Evolutionary conservation across 2,797 vertebrate species (phyloP).

Genomic region (Sebastes matsubarae): DNA sequence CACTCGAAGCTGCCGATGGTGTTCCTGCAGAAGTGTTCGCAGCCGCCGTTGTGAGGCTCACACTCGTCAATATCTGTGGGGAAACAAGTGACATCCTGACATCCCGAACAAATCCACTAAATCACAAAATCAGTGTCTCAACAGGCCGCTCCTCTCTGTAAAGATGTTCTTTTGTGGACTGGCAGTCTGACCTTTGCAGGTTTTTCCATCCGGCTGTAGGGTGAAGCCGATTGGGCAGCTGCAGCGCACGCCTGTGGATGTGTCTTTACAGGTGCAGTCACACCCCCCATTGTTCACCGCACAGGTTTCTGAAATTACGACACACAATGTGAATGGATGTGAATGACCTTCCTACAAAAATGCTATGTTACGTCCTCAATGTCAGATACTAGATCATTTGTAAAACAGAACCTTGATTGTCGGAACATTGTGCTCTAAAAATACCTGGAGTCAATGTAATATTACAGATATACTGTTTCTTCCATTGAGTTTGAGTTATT

Average conservation of each 20-base stretch:
- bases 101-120: neutral
- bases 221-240: conserved; percentile 96
- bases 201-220: conserved; percentile 94
- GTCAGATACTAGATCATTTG: neutral
- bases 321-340: neutral
- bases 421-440: neutral
- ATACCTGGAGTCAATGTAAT: neutral
- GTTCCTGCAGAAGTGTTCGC: conserved; percentile 97
- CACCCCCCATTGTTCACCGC: conserved; percentile 97
- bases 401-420: conserved; percentile 1
- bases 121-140: neutral
- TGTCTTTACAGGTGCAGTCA: conserved; percentile 97
- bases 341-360: neutral
- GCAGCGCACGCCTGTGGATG: conserved; percentile 97
- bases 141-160: neutral
- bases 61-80: conserved; percentile 95
- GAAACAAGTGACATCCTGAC: neutral
- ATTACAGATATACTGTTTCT: neutral
- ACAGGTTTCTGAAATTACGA: conserved; percentile 90
- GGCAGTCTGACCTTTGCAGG: conserved; percentile 91
- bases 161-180: neutral
- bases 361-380: neutral
- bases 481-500: neutral
- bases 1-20: conserved; percentile 98
- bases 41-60: conserved; percentile 91